Percentiles rank a stretch among this genome's conserved stretches.
phyloP scores from a whole-genome alignment of 2,888 invertebrate species.

The Sceliomorpha sp. region DNA sequence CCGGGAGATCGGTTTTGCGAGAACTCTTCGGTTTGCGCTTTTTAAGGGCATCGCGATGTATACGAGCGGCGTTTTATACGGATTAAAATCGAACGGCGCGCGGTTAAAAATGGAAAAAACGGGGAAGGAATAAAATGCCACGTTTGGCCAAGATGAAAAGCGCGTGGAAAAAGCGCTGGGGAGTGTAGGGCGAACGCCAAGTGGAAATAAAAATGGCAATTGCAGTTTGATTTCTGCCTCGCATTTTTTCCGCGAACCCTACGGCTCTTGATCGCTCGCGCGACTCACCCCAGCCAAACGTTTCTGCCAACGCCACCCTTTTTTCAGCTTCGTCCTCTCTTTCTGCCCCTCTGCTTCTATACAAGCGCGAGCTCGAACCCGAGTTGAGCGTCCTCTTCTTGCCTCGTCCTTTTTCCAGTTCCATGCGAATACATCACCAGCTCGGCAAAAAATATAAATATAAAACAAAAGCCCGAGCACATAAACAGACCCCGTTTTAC shows the following conservation, averaged over 20 bases:
- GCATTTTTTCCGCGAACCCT: constrained; percentile 45
- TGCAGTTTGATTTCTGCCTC: constrained; percentile 72
- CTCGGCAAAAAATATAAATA: constrained; percentile 69
- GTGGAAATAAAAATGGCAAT: constrained; percentile 76
- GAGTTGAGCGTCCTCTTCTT: constrained; percentile 43
- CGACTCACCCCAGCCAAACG: constrained; percentile 42
- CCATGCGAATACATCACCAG: constrained; percentile 68
- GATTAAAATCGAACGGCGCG: constrained; percentile 67
- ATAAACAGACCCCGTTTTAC: constrained; percentile 65
- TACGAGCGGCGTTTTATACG: constrained; percentile 62
- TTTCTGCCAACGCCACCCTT: constrained; percentile 51
- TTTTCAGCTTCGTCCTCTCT: constrained; percentile 37
- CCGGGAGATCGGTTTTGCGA: constrained; percentile 30
- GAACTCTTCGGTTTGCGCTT: constrained; percentile 49
- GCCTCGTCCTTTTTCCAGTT: constrained; percentile 52
- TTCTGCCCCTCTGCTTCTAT: constrained; percentile 37
- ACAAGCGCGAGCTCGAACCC: constrained; percentile 23
- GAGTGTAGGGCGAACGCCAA: constrained; percentile 24
- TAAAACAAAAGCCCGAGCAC: constrained; percentile 70
- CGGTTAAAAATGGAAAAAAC: constrained; percentile 32
- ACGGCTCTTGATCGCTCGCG: constrained; percentile 54
- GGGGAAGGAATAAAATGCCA: constrained; percentile 24
- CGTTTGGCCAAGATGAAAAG: constrained; percentile 48
- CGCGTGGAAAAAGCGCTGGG: constrained; percentile 48
- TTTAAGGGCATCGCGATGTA: constrained; percentile 36